Conservation (phyloP, 2,888 invertebrate genomes). For the Drosophila meridiana region DNA sequence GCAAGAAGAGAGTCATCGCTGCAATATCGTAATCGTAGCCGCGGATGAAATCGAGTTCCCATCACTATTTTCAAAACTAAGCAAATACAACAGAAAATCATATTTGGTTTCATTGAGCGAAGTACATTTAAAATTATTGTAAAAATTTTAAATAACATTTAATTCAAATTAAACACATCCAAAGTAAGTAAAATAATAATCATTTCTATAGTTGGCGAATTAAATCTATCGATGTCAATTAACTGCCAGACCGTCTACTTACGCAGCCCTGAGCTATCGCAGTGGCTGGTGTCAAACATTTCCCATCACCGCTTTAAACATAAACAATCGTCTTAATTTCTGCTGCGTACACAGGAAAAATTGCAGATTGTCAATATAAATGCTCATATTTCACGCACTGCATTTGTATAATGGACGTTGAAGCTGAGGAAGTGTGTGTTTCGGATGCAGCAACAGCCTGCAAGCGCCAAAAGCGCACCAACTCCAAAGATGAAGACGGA, state of each 20-base stretch:
- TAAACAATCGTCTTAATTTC: conserved; percentile 59
- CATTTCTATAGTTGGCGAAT: conserved; percentile 1
- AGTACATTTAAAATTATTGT: background rate
- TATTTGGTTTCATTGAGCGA: background rate
- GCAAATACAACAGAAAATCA: background rate
- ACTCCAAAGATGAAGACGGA: conserved; percentile 23
- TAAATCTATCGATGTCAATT: conserved; percentile 21
- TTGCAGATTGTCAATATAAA: background rate
- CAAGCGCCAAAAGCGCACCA: conserved; percentile 60
- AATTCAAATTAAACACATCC: background rate
- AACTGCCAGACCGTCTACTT: background rate
- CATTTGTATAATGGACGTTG: conserved; percentile 50
- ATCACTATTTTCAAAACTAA: background rate
- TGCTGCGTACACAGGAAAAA: conserved; percentile 53
- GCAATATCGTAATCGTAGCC: background rate
- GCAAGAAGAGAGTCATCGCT: background rate
- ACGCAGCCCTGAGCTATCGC: conserved; percentile 22
- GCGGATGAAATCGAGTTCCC: background rate
- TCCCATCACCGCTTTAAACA: conserved; percentile 52
- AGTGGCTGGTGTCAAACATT: conserved; percentile 6
- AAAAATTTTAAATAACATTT: background rate
- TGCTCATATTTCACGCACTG: background rate
- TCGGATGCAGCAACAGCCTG: conserved; percentile 35
- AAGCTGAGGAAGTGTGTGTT: conserved; percentile 28
- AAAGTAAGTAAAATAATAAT: background rate